Evolutionary conservation across 23 tunicate genomes (phyloP).

Genomic region (Ciona savignyi): DNA sequence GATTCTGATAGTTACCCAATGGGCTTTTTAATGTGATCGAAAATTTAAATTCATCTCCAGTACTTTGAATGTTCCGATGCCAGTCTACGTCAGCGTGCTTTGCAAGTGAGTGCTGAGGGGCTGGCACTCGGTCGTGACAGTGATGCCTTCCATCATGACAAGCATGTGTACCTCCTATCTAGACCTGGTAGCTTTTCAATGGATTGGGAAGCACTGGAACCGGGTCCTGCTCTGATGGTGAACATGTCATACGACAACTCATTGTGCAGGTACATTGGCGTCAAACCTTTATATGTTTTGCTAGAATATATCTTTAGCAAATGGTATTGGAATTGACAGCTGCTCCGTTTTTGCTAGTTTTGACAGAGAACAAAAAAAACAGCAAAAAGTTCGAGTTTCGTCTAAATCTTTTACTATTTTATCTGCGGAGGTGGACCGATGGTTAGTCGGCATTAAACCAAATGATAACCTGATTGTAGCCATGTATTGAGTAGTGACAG

Average conservation of each 20-base stretch:
- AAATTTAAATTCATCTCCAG: constrained; percentile 4
- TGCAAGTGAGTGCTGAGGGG: constrained; percentile 27
- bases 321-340: too few relatives aligned
- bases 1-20: too few relatives aligned
- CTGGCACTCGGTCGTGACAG: constrained; percentile 18
- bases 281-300: too few relatives aligned
- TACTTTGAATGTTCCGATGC: constrained; percentile 54
- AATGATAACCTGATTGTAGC: too few relatives aligned
- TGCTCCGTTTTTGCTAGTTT: too few relatives aligned
- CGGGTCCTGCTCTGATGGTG: neutral
- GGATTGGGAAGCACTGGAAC: constrained; percentile 42
- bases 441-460: too few relatives aligned
- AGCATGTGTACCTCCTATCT: constrained; percentile 17
- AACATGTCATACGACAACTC: neutral
- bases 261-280: constrained; percentile 13
- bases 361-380: too few relatives aligned
- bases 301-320: too few relatives aligned
- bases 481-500: too few relatives aligned
- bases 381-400: too few relatives aligned
- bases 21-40: neutral
- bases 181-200: neutral
- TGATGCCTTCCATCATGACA: neutral
- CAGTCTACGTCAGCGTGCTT: constrained; percentile 23
- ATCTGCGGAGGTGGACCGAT: too few relatives aligned
- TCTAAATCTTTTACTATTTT: too few relatives aligned